Base-by-base conservation (phyloP, 2,797 vertebrate species). In the Enteromius anoplus region DNA sequence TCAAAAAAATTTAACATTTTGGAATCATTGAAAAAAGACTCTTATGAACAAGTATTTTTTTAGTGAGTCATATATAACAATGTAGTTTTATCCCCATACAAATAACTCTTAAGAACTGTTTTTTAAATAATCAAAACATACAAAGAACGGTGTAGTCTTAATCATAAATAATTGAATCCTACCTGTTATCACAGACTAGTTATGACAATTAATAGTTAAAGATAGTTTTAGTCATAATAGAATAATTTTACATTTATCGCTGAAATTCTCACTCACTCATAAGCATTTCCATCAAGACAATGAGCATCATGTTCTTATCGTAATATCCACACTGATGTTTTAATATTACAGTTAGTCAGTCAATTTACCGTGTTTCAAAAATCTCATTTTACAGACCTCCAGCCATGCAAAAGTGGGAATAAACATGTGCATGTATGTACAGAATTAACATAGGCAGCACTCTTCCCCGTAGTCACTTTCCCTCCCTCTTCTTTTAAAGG, bases 401-500 rank as follows among this genome's bases (percentile, higher is more conserved):
- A 65, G 55, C 53, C 64, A 79, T 69, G 42, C 34, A 71, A 70
- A 66, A 7, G 21, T 32, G 32, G 32, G 32, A 32, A 32, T 32
- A 32, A 86, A 65, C 40, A 68, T 64, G 40, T 72, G 83, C 68
- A 73, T 34, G 21, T 1, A 26, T 76, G 60, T 82, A 76, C 68
- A 73, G n/a, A 69, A 62, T 21, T 34, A 79, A 82, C 49, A 65
- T 47, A 14, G 62, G 65, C 72, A 80, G 58, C 47, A 5, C 62
- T 76, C 70, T 29, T 32, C n/a, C 60, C 66, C 73, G 26, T 49
- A 37, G 29, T 66, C 84, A 51, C 60, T 69, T 78, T 85, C 79
- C 77, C 75, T 80, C 82, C 70, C 71, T 69, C 66, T 80, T 80
- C 68, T 78, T 81, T 42, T 81, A 77, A 62, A 77, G 88, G 86